Evolutionary conservation across 2,888 invertebrate species (phyloP).

Genomic region (Prosapia bicincta): DNA sequence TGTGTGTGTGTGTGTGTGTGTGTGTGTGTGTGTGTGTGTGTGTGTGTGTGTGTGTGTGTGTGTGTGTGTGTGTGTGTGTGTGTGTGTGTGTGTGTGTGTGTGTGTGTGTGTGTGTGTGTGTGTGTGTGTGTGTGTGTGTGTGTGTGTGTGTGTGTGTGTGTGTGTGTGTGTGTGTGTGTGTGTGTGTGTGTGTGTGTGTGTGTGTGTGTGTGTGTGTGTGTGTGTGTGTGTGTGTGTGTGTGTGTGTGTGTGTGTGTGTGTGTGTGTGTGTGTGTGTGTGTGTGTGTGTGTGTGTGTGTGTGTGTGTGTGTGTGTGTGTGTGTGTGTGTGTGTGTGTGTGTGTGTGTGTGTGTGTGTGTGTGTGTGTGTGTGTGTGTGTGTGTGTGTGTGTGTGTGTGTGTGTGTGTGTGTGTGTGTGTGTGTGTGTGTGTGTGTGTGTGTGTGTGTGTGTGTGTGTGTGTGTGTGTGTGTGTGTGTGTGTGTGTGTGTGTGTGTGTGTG

Average conservation of each 20-base stretch:
- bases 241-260: neutral
- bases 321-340: neutral
- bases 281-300: neutral
- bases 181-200: neutral
- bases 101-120: constrained; percentile 5
- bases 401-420: neutral
- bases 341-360: neutral
- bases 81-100: constrained; percentile 5
- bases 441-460: neutral
- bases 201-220: neutral
- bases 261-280: neutral
- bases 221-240: neutral
- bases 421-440: neutral
- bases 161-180: constrained; percentile 13
- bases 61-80: neutral
- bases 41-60: neutral
- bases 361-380: neutral
- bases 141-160: constrained; percentile 1
- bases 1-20: neutral
- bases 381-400: neutral
- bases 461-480: neutral
- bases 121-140: constrained; percentile 5
- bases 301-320: too few relatives aligned
- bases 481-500: constrained; percentile 5
- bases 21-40: constrained; percentile 5